These are phyloP conservation scores for Delia radicum DNA, from an alignment of 1,140 invertebrate species.

Conservation along the genomic window DNA sequence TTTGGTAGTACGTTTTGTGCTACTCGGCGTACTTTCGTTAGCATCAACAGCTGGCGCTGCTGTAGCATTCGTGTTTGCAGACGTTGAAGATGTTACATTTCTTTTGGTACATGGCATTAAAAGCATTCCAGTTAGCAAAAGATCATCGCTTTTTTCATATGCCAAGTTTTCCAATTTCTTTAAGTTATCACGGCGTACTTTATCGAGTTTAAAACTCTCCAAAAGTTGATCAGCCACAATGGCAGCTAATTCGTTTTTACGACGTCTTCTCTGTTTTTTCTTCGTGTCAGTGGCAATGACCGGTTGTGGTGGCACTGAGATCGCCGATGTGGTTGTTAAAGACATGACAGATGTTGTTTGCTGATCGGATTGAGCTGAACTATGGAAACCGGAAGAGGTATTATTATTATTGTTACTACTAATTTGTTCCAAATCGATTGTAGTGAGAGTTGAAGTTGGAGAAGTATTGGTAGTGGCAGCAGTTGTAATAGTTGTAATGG, in stretches of 20 bases:
- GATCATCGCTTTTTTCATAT: slow-evolving; percentile 48
- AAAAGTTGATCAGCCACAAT: slow-evolving; percentile 54
- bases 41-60: not conserved
- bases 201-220: slow-evolving; percentile 54
- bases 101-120: slow-evolving; percentile 52
- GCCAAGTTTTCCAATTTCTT: slow-evolving; percentile 53
- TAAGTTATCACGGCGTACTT: slow-evolving; percentile 49
- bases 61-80: not conserved
- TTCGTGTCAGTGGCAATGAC: slow-evolving; percentile 34
- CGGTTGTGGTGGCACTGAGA: slow-evolving; percentile 3
- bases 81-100: slow-evolving; percentile 28
- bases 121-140: slow-evolving; percentile 50
- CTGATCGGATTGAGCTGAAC: slow-evolving; percentile 40
- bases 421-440: slow-evolving; percentile 22
- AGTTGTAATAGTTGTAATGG: not conserved
- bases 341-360: slow-evolving; percentile 25
- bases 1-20: not conserved
- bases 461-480: not conserved
- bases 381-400: slow-evolving; percentile 50
- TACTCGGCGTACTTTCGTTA: not conserved
- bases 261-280: slow-evolving; percentile 46
- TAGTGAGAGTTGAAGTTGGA: no score
- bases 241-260: slow-evolving; percentile 53
- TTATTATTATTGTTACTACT: slow-evolving; percentile 48
- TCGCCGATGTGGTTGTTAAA: not conserved